Evolutionary conservation across 2,113 vertebrate species (phyloP).

Genomic region (Triplophysa dalaica): DNA sequence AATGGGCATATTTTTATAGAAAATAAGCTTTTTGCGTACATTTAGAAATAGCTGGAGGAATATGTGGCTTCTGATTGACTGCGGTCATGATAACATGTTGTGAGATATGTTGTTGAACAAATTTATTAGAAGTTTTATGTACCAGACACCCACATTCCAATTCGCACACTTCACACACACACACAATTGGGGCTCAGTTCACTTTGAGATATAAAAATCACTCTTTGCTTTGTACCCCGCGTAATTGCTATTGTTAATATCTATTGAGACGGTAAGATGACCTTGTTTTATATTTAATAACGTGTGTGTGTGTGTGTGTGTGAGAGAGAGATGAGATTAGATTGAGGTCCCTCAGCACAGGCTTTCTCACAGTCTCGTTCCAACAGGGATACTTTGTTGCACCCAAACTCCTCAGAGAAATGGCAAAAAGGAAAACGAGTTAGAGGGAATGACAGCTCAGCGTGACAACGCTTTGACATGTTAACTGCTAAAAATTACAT

Average conservation of each 20-base stretch:
- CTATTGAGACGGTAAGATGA: conserved; percentile 23
- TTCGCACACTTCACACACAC: neutral
- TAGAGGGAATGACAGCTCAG: conserved; percentile 48
- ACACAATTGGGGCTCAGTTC: neutral
- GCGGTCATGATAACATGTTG: no score
- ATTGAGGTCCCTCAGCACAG: conserved; percentile 2
- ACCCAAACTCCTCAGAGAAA: conserved; percentile 55
- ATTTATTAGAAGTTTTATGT: neutral
- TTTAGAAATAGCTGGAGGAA: neutral
- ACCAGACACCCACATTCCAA: neutral
- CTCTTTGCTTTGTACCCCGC: conserved; percentile 2
- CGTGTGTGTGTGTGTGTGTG: neutral
- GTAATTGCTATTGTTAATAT: conserved; percentile 25
- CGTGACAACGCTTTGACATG: conserved; percentile 18
- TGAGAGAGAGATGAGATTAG: conserved; percentile 17
- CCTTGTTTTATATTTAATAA: conserved; percentile 25
- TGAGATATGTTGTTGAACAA: neutral
- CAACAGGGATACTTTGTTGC: conserved; percentile 16
- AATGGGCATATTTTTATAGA: neutral
- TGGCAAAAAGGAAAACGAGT: conserved; percentile 45
- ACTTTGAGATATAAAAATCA: neutral
- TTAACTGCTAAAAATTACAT: conserved; percentile 33
- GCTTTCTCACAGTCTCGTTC: neutral
- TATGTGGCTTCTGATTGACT: neutral
- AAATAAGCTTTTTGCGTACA: neutral